phyloP scores from a whole-genome alignment of 2,888 invertebrate genomes.

The Andrena flavipes region DNA sequence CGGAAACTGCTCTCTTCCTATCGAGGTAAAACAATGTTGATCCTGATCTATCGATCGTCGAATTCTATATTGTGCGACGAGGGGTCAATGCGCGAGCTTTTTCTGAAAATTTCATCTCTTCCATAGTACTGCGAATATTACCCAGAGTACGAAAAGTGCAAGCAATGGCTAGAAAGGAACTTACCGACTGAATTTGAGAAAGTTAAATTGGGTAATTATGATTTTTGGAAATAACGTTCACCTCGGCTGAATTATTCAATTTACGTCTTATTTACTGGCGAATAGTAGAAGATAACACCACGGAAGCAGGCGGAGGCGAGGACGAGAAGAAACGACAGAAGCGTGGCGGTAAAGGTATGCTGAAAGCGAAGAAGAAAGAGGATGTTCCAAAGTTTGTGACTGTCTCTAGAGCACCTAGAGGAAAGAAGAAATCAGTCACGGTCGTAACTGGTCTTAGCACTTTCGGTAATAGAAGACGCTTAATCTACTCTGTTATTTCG shows the following conservation, averaged over 20 bases:
- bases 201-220: constrained; percentile 89
- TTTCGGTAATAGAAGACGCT: constrained; percentile 89
- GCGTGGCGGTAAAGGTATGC: constrained; percentile 97
- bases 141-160: constrained; percentile 98
- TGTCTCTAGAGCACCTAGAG: constrained; percentile 95
- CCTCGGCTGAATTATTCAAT: neutral
- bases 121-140: constrained; percentile 98
- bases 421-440: constrained; percentile 99
- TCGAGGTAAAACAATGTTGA: constrained; percentile 88
- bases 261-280: neutral
- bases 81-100: constrained; percentile 69
- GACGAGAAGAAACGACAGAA: constrained; percentile 98
- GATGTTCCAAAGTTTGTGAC: constrained; percentile 94
- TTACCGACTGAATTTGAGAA: constrained; percentile 97
- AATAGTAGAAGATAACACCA: constrained; percentile 85
- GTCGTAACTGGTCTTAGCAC: constrained; percentile 98
- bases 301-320: constrained; percentile 91
- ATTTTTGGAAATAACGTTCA: neutral
- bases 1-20: constrained; percentile 97
- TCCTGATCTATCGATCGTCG: neutral
- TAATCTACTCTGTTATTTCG: too few relatives aligned
- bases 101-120: constrained; percentile 63
- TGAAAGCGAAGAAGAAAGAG: constrained; percentile 97
- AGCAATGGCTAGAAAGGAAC: constrained; percentile 97
- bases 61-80: constrained; percentile 24